phyloP scores from a whole-genome alignment of 1,140 invertebrate genomes.

The Atta cephalotes region DNA sequence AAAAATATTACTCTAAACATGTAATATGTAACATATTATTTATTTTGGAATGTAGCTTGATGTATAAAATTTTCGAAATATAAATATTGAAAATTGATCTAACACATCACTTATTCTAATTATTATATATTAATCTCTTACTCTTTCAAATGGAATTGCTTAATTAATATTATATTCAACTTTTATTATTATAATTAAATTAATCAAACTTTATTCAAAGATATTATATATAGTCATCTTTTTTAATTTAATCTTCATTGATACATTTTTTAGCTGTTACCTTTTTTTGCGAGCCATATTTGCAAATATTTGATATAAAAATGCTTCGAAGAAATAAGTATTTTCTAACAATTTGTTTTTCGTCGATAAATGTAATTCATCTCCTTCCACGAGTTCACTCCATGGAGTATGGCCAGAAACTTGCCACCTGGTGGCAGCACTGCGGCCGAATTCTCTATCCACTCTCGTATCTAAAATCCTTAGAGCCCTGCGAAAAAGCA shows the following conservation, averaged over 20 bases:
- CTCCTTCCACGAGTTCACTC: no score
- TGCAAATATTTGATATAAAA: background rate
- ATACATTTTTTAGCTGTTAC: slow-evolving; percentile 40
- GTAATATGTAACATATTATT: no score
- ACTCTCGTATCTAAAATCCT: no score
- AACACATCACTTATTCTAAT: background rate
- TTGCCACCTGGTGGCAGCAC: no score
- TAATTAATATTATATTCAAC: background rate
- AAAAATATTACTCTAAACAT: no score
- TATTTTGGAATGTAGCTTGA: background rate
- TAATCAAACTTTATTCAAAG: background rate
- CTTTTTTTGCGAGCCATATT: slow-evolving; percentile 67
- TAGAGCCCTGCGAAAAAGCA: no score
- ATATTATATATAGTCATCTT: background rate
- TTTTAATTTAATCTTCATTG: background rate
- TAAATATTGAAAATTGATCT: background rate
- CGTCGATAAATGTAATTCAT: no score
- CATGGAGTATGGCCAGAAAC: no score
- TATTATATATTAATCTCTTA: no score
- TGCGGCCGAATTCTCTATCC: no score
- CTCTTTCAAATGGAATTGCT: background rate
- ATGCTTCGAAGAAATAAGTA: background rate
- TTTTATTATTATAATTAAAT: slow-evolving; percentile 5
- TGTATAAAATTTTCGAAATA: background rate
- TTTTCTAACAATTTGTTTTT: no score